These are phyloP conservation scores for Drosophila micromelanica DNA, from an alignment of 1,140 invertebrate genomes.

Conservation along the genomic window DNA sequence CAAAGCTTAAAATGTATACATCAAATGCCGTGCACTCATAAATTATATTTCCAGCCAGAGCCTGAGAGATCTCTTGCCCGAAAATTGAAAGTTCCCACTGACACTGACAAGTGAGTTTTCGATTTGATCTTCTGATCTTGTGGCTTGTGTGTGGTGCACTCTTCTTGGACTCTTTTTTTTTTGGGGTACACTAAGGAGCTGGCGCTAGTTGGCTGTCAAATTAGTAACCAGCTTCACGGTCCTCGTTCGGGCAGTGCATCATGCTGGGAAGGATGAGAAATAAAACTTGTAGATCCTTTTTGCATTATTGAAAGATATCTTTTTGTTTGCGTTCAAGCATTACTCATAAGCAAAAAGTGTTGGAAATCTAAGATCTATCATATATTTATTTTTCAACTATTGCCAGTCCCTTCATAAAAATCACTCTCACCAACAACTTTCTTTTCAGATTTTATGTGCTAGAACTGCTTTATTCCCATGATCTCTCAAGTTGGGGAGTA, in stretches of 20 bases:
- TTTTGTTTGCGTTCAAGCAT: background rate
- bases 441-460: too few species aligned
- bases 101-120: conserved; percentile 65
- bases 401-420: too few species aligned
- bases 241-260: conserved; percentile 39
- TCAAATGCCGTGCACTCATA: conserved; percentile 72
- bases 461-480: background rate
- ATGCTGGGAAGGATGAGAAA: conserved; percentile 20
- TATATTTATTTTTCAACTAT: too few species aligned
- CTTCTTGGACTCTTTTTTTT: conserved; percentile 2
- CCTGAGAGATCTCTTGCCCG: conserved; percentile 19
- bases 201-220: conserved; percentile 78
- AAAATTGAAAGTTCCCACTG: conserved; percentile 66
- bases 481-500: background rate
- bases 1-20: conserved; percentile 78
- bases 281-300: background rate
- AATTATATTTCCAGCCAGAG: conserved; percentile 63
- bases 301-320: background rate
- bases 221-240: conserved; percentile 73
- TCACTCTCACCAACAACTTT: too few species aligned
- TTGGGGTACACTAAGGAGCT: background rate
- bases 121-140: conserved; percentile 18
- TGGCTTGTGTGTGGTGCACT: conserved; percentile 21
- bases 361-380: too few species aligned
- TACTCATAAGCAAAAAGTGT: background rate